Percentiles rank a stretch among this genome's conserved stretches.
These are phyloP conservation scores for Rhyacophila evoluta DNA, from an alignment of 2,888 invertebrate species.

Conservation along the genomic window DNA sequence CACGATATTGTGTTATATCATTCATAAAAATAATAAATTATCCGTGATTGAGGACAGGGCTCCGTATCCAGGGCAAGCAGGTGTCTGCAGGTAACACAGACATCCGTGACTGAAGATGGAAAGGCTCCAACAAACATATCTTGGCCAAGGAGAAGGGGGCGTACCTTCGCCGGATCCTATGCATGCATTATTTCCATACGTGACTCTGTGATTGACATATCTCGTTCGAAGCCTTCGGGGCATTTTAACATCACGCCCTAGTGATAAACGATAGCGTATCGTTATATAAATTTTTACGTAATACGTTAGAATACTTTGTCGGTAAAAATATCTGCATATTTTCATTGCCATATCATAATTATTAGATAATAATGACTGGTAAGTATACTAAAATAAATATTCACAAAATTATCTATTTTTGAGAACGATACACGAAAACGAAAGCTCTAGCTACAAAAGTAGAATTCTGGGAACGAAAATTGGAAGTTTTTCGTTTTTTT, in stretches of 20 bases:
- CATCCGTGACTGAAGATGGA: slow-evolving; percentile 45
- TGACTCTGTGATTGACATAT: slow-evolving; percentile 7
- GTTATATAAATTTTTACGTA: not conserved
- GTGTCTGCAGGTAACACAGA: slow-evolving; percentile 29
- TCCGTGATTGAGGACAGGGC: slow-evolving; percentile 29
- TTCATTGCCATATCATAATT: no score
- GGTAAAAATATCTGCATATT: no score
- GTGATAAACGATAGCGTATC: not conserved
- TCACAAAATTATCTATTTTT: no score
- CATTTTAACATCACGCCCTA: not conserved
- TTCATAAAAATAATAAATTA: not conserved
- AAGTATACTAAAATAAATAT: no score
- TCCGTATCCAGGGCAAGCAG: slow-evolving; percentile 35
- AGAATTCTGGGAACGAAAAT: no score
- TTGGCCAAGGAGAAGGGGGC: slow-evolving; percentile 44
- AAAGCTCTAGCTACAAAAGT: no score
- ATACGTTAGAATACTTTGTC: no score
- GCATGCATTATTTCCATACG: slow-evolving; percentile 3
- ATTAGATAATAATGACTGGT: no score
- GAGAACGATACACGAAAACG: no score
- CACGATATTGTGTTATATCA: not conserved
- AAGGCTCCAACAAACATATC: slow-evolving; percentile 34
- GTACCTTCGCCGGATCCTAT: not conserved
- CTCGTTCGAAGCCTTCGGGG: not conserved
- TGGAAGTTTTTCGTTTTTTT: no score